Evolutionary conservation across 2,113 vertebrate species (phyloP).

Genomic region (Galemys pyrenaicus): DNA sequence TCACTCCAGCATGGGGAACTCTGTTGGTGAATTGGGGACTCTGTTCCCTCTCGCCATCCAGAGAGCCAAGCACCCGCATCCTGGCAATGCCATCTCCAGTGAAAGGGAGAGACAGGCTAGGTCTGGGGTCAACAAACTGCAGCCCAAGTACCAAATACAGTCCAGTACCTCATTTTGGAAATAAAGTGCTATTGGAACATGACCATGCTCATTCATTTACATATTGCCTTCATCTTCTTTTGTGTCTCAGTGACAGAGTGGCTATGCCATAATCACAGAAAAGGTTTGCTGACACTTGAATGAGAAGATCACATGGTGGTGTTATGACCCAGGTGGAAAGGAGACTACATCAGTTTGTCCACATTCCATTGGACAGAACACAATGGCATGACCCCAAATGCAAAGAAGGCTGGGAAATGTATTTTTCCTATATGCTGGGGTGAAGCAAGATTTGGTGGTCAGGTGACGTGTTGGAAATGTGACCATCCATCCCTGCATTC

Average conservation of each 20-base stretch:
- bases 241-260: neutral
- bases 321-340: neutral
- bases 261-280: neutral
- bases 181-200: neutral
- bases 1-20: neutral
- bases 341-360: neutral
- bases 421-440: neutral
- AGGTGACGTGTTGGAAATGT: neutral
- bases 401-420: neutral
- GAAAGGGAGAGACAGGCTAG: neutral
- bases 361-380: neutral
- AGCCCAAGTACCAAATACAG: neutral
- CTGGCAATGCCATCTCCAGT: neutral
- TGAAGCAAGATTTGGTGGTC: neutral
- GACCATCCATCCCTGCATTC: neutral
- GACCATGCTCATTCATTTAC: neutral
- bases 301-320: neutral
- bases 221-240: neutral
- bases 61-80: neutral
- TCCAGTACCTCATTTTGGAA: neutral
- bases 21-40: neutral
- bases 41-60: neutral
- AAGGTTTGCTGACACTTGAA: neutral
- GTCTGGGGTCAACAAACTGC: neutral
- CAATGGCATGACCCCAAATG: neutral